These are phyloP conservation scores for Leptinotarsa haldemani DNA, from an alignment of 2,888 invertebrate species.

Conservation along the genomic window DNA sequence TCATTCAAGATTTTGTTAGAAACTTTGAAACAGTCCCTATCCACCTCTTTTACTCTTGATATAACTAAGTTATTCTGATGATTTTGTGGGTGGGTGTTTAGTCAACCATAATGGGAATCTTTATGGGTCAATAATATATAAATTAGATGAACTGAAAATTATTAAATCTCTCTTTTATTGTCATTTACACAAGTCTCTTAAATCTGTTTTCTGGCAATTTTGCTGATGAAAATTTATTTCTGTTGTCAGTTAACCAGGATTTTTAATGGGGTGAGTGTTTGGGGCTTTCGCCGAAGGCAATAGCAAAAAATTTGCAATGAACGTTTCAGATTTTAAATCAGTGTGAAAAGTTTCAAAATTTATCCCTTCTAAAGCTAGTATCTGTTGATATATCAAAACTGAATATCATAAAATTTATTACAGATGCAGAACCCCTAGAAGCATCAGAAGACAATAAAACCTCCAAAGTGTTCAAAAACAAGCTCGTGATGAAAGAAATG, in stretches of 20 bases:
- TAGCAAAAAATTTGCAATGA: background rate
- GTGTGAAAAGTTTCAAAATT: background rate
- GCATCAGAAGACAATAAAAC: constrained; percentile 58
- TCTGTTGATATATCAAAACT: constrained; percentile 17
- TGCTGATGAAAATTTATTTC: constrained; percentile 32
- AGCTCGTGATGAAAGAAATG: constrained; percentile 82
- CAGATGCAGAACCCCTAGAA: constrained; percentile 46
- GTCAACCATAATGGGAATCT: too few relatives aligned
- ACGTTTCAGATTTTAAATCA: constrained; percentile 15
- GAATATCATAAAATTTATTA: constrained; percentile 30
- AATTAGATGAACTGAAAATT: background rate
- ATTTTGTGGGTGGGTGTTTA: too few relatives aligned
- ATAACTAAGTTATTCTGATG: too few relatives aligned
- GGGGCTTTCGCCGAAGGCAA: constrained; percentile 29
- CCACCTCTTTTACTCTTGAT: too few relatives aligned
- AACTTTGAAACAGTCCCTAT: too few relatives aligned
- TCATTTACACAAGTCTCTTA: constrained; percentile 19
- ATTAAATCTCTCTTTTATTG: background rate
- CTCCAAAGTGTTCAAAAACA: constrained; percentile 66
- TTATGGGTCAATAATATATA: background rate
- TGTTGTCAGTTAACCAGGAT: constrained; percentile 43
- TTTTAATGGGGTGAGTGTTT: constrained; percentile 42
- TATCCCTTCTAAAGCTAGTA: background rate
- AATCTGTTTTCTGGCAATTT: constrained; percentile 20
- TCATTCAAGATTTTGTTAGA: too few relatives aligned